These are phyloP conservation scores for Candoia aspera DNA, from an alignment of 2,113 vertebrate genomes.

Conservation along the genomic window DNA sequence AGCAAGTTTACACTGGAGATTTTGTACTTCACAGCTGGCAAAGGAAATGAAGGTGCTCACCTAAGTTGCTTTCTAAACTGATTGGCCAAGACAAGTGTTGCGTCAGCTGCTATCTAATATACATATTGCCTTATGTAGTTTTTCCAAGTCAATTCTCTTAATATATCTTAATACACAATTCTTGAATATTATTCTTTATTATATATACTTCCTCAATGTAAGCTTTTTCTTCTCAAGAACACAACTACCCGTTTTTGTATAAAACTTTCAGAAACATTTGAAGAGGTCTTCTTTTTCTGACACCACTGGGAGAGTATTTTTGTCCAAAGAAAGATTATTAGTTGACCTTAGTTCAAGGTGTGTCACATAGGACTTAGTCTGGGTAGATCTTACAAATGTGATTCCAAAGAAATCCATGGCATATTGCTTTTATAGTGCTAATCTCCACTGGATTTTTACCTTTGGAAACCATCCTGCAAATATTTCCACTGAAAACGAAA, in stretches of 20 bases:
- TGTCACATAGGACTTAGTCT: not conserved
- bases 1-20: conserved; percentile 13
- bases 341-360: not conserved
- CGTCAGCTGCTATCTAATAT: not conserved
- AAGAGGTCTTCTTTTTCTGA: not conserved
- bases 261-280: not conserved
- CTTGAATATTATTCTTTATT: not conserved
- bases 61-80: not conserved
- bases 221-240: not conserved
- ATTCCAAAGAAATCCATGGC: not conserved
- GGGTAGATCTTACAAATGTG: not conserved
- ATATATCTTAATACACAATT: not conserved
- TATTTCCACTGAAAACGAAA: not conserved
- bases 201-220: not conserved
- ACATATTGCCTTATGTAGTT: not conserved
- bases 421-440: not conserved
- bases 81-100: not conserved
- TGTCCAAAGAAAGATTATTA: not conserved
- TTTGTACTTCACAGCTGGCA: not conserved
- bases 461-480: not conserved
- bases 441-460: not conserved
- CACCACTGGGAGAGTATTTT: not conserved
- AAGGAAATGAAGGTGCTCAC: not conserved
- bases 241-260: not conserved
- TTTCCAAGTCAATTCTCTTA: not conserved